Base-by-base conservation (phyloP, 2,888 invertebrate genomes). In the Morpho deidamia region DNA sequence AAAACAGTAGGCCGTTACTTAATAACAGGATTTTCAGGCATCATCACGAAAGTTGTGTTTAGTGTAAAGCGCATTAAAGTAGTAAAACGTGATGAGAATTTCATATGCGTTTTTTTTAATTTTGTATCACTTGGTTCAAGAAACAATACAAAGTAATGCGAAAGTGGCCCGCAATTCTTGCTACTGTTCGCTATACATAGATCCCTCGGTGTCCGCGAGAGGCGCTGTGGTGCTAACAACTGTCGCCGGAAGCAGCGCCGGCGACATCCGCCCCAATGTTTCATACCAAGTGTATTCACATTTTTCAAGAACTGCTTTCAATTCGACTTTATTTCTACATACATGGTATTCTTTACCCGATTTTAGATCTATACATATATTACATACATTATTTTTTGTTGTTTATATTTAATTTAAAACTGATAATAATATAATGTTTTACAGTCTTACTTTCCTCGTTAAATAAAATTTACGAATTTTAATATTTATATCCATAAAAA, bases 181-280 rank as follows among this genome's bases (percentile, higher is more conserved):
- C 12, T 32, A 44, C 34, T 39, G 38, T 37, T 53, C 39, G 11
- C 43, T 47, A 56, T 53, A 48, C 41, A 35, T 37, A 50, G 81
- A 76, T 69, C 71, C 65, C 65, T 65, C 66, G 67, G 71, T 75
- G 83, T 78, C 85, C 86, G 76, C 79, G 56, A 77, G 82, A 81
- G 85, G 83, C 85, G 84, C 81, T 81, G 75, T 78, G 74, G 81
- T 76, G 86, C 81, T 81, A 84, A 83, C 83, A 81, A 80, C 83
- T 77, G 83, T 78, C 79, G 81, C 79, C 84, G 88, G 88, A 88
- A 81, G 78, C 78, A 75, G 78, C 78, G 79, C 81, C 79, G 82
- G 75, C 81, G 75, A 73, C 79, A 79, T 88, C 88, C 88, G 86
- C 80, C 69, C 80, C 74, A 76, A 72, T 76, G 79, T 79, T 76